Conservation (phyloP, 2,113 vertebrate genomes). For the Dicaeum eximium region DNA sequence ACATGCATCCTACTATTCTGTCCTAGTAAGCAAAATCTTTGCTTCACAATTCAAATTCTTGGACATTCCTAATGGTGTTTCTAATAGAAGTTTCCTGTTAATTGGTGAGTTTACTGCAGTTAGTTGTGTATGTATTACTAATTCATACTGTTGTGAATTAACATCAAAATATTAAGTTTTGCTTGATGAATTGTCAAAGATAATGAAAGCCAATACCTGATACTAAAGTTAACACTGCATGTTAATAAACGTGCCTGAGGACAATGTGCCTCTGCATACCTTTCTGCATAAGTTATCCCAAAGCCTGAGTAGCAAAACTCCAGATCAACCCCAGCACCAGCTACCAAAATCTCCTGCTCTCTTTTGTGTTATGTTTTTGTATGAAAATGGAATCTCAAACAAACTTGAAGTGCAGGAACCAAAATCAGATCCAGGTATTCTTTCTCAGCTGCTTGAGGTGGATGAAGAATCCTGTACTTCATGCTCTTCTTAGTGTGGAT, state of each 20-base stretch:
- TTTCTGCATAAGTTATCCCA: not conserved
- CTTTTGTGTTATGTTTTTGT: not conserved
- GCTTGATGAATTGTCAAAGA: not conserved
- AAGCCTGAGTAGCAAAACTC: not conserved
- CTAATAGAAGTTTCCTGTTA: not conserved
- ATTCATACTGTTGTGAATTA: not conserved
- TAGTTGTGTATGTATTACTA: not conserved
- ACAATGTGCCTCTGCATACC: not conserved
- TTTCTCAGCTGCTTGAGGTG: not conserved
- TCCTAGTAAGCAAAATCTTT: not conserved
- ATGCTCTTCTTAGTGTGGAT: not conserved
- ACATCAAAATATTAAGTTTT: not conserved
- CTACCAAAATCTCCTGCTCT: not conserved
- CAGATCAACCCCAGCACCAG: not conserved
- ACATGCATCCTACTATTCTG: not conserved
- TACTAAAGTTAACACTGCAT: not conserved
- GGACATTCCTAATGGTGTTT: not conserved
- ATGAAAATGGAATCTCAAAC: not conserved
- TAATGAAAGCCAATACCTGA: not conserved
- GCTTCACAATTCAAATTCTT: not conserved
- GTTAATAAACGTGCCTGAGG: not conserved
- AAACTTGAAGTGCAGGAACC: not conserved
- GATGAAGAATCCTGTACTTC: not conserved
- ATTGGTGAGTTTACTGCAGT: not conserved
- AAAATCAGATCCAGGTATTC: not conserved